Evolutionary conservation across 1,140 invertebrate species (phyloP).

Genomic region (Onthophagus taurus): DNA sequence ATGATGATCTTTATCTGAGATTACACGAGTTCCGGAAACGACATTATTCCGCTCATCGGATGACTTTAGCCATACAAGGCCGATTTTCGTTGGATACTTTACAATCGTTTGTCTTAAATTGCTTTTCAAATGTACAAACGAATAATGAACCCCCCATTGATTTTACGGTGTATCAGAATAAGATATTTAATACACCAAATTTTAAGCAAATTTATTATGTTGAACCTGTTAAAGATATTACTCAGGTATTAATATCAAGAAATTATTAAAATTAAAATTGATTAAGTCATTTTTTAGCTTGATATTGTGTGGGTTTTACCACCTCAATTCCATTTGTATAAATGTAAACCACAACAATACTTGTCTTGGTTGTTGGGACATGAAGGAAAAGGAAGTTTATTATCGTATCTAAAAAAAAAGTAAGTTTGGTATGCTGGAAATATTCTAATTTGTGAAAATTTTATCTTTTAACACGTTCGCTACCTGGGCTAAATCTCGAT

Average conservation of each 20-base stretch:
- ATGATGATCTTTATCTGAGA: conserved; percentile 51
- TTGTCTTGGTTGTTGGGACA: conserved; percentile 76
- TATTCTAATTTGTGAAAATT: conserved; percentile 6
- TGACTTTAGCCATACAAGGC: conserved; percentile 75
- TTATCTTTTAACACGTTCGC: too few species aligned
- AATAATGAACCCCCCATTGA: conserved; percentile 52
- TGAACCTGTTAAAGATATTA: conserved; percentile 65
- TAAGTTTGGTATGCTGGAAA: conserved; percentile 38
- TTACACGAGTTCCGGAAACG: conserved; percentile 70
- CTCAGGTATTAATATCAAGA: conserved; percentile 40
- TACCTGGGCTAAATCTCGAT: too few species aligned
- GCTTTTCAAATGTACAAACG: conserved; percentile 53
- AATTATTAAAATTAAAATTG: neutral
- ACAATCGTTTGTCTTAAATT: conserved; percentile 54
- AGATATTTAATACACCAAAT: conserved; percentile 50
- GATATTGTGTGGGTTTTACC: conserved; percentile 74
- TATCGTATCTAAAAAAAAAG: conserved; percentile 72
- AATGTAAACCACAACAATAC: conserved; percentile 68
- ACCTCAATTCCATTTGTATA: conserved; percentile 61
- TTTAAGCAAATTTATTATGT: conserved; percentile 72
- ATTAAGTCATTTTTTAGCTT: conserved; percentile 42
- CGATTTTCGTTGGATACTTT: conserved; percentile 67
- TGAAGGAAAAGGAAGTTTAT: conserved; percentile 78
- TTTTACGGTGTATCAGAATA: conserved; percentile 40
- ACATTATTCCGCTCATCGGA: conserved; percentile 82